Evolutionary conservation across 2,113 vertebrate genomes (phyloP), one percentile per base, ranked within the genome.

Genomic region (Cottus gobio): DNA sequence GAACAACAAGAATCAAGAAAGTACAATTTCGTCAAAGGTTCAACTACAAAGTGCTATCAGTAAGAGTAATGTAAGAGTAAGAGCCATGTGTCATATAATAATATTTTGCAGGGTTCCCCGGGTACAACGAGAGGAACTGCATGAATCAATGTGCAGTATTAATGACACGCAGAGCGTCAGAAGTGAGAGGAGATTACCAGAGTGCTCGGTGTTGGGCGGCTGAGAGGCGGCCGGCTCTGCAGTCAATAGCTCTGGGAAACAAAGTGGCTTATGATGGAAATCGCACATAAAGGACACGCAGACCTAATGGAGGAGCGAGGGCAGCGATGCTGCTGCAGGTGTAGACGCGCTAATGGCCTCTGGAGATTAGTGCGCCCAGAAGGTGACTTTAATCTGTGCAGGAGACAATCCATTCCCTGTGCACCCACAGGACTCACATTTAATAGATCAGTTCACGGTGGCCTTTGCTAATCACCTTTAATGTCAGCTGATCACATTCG

Each of bases 271-370:
- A 28, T 82, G 77, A 86, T 89, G 68, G 74, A 81, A 82, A 80
- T 61, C 82, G 57, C 4, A 10, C 56, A 63, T 79, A 78, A 88
- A 85, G 48, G 64, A 57, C 84, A 88, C 86, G 52, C 69, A 84
- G 60, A 77, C 50, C 78, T 88, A 89, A 92, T 88, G 90, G 87
- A 80, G 69, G 56, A 48, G 76, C 30, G 4, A 24, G n/a, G 71
- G 74, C 20, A n/a, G 79, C 75, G 36, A 69, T 80, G 56, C 71
- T 60, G 34, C 77, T 79, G 75, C n/a, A 69, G 78, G 78, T 70
- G 78, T 68, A 62, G 57, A 86, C 8, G 4, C 56, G 1, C 82
- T 90, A 92, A 91, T 92, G 88, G 85, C 69, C 89, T 86, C 71
- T 67, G 85, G 76, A 86, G 89, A 91, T 91, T 88, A 88, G 85